A percentile compares a stretch with the other conserved stretches of the same genome.
Evolutionary conservation across 2,888 invertebrate genomes (phyloP).

Genomic region (Amphimallon solstitiale): DNA sequence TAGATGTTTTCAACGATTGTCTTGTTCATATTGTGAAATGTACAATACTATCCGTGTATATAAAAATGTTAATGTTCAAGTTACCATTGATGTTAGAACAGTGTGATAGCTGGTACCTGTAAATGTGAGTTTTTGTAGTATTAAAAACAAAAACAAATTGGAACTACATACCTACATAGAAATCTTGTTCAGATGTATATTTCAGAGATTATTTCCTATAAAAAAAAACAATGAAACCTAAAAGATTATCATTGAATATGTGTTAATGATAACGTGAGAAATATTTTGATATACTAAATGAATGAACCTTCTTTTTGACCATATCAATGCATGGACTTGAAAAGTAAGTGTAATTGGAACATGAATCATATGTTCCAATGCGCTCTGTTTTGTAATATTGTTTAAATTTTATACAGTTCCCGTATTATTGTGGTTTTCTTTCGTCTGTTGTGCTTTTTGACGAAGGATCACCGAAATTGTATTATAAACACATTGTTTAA

Average conservation of each 20-base stretch:
- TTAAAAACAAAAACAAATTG: constrained; percentile 30
- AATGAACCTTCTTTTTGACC: background rate
- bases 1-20: background rate
- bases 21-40: constrained; percentile 45
- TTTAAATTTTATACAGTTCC: constrained; percentile 26
- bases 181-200: constrained; percentile 6
- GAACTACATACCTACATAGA: constrained; percentile 7
- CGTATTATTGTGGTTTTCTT: constrained; percentile 15
- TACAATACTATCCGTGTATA: constrained; percentile 41
- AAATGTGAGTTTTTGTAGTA: constrained; percentile 39
- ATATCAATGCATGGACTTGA: constrained; percentile 15
- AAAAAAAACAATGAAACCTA: background rate
- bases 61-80: constrained; percentile 47
- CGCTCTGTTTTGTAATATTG: constrained; percentile 14
- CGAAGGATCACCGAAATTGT: constrained; percentile 13
- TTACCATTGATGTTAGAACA: constrained; percentile 55
- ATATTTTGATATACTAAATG: constrained; percentile 19
- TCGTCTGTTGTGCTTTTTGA: constrained; percentile 27
- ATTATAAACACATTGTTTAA: constrained; percentile 27
- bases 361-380: background rate
- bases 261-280: constrained; percentile 7
- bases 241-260: constrained; percentile 1
- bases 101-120: constrained; percentile 58
- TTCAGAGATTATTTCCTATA: constrained; percentile 23
- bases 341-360: background rate